These are phyloP conservation scores for Macrophya alboannulata DNA, from an alignment of 2,888 invertebrate species.

Conservation along the genomic window DNA sequence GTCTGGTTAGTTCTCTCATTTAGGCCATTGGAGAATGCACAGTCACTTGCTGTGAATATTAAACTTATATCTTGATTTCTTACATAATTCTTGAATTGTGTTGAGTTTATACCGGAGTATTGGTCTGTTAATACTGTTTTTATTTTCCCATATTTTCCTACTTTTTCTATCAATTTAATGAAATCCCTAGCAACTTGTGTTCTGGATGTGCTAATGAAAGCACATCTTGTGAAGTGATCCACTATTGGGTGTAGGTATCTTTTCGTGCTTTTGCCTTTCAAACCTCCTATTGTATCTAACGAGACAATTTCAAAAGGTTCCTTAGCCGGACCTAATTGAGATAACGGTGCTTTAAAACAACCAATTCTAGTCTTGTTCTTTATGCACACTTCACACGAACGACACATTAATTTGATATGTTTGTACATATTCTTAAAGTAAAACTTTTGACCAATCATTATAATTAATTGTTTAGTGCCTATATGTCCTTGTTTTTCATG, in stretches of 20 bases:
- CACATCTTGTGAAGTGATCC: constrained; percentile 59
- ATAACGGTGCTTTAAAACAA: constrained; percentile 56
- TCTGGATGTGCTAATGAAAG: constrained; percentile 59
- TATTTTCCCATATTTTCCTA: constrained; percentile 60
- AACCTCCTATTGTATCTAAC: constrained; percentile 60
- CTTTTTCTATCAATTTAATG: constrained; percentile 50
- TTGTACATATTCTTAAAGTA: constrained; percentile 46
- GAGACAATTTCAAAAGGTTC: constrained; percentile 34
- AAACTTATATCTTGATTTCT: constrained; percentile 57
- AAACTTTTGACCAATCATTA: constrained; percentile 47
- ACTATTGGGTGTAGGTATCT: constrained; percentile 57
- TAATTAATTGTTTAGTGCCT: constrained; percentile 37
- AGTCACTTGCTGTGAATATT: constrained; percentile 61
- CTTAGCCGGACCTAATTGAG: constrained; percentile 60
- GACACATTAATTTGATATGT: constrained; percentile 28
- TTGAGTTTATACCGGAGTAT: constrained; percentile 61
- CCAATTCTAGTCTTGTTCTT: constrained; percentile 59
- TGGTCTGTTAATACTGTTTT: constrained; percentile 40
- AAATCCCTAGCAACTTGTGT: constrained; percentile 60
- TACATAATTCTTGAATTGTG: constrained; percentile 62
- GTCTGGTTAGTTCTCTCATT: constrained; percentile 65
- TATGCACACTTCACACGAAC: constrained; percentile 44
- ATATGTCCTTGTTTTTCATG: too few relatives aligned
- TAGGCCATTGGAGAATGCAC: constrained; percentile 62
- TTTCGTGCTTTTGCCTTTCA: constrained; percentile 58